A percentile compares a stretch with the other conserved stretches of the same genome.
phyloP scores from a whole-genome alignment of 2,888 invertebrate genomes.

The Aphelenchoides bicaudatus region DNA sequence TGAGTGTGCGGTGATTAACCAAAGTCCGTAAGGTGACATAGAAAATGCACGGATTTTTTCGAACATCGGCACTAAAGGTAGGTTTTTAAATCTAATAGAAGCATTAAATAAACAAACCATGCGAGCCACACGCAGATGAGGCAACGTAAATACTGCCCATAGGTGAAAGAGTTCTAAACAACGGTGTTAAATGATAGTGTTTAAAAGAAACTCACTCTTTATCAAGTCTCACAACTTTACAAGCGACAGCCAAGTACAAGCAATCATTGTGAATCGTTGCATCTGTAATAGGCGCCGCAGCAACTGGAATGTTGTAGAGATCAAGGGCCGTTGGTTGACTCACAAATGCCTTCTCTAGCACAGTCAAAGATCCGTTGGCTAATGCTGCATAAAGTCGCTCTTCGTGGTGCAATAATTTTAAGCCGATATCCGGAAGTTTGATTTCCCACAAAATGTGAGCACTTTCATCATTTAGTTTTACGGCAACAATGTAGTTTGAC shows the following conservation, averaged over 20 bases:
- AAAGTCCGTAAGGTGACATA: constrained; percentile 62
- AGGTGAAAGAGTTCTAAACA: constrained; percentile 43
- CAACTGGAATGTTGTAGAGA: constrained; percentile 64
- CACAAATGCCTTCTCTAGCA: constrained; percentile 62
- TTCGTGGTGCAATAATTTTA: constrained; percentile 62
- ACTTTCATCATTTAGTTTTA: constrained; percentile 49
- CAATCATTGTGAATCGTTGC: constrained; percentile 61
- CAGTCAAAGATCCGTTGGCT: constrained; percentile 65
- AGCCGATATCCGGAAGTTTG: constrained; percentile 63
- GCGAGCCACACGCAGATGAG: constrained; percentile 60
- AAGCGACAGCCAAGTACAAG: constrained; percentile 65
- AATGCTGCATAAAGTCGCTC: constrained; percentile 63
- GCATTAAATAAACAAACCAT: constrained; percentile 14
- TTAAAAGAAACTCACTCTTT: constrained; percentile 59
- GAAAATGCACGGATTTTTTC: constrained; percentile 51
- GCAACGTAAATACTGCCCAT: constrained; percentile 62
- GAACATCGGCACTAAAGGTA: constrained; percentile 38
- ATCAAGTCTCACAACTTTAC: constrained; percentile 64
- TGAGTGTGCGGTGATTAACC: constrained; percentile 64
- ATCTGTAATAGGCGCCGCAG: constrained; percentile 64
- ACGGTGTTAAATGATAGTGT: too few species aligned
- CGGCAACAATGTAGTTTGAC: constrained; percentile 63
- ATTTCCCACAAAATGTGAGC: constrained; percentile 62
- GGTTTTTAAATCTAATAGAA: background rate
- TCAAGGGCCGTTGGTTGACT: constrained; percentile 59